Evolutionary conservation across 53 echinoderm and acorn worm species (phyloP).

Genomic region (Henricia sp.): DNA sequence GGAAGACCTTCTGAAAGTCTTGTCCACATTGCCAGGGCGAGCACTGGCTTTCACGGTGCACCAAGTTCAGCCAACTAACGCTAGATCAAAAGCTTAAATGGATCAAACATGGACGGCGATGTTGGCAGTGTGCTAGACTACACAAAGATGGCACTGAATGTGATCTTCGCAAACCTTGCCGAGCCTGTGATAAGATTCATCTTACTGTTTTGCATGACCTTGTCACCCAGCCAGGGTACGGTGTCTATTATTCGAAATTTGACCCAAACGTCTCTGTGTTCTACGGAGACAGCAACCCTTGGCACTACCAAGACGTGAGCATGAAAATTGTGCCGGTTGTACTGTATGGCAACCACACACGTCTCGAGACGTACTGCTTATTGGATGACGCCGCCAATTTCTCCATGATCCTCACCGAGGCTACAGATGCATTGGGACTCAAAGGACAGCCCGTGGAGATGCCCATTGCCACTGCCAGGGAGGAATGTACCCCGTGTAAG

Average conservation of each 20-base stretch:
- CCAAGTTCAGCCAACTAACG: neutral
- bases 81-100: neutral
- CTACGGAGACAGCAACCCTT: conserved; percentile 1
- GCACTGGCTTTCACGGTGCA: conserved; percentile 16
- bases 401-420: conserved; percentile 1
- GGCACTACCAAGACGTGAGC: neutral
- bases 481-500: conserved; percentile 26
- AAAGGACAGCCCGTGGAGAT: neutral
- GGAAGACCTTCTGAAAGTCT: conserved; percentile 1
- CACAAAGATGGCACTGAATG: conserved; percentile 9
- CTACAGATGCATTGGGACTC: neutral
- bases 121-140: conserved; percentile 15
- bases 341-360: neutral
- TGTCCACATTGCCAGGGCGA: conserved; percentile 5
- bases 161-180: neutral
- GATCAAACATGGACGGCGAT: conserved; percentile 7
- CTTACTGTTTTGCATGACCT: conserved; percentile 16
- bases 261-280: conserved; percentile 1
- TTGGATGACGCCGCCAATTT: conserved; percentile 31
- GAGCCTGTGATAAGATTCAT: neutral
- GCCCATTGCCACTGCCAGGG: conserved; percentile 24
- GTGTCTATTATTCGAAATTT: conserved; percentile 7
- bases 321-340: neutral
- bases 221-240: conserved; percentile 3
- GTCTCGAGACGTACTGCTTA: neutral